These are phyloP conservation scores for Pteria penguin DNA, from an alignment of 2,888 invertebrate species.

Conservation along the genomic window DNA sequence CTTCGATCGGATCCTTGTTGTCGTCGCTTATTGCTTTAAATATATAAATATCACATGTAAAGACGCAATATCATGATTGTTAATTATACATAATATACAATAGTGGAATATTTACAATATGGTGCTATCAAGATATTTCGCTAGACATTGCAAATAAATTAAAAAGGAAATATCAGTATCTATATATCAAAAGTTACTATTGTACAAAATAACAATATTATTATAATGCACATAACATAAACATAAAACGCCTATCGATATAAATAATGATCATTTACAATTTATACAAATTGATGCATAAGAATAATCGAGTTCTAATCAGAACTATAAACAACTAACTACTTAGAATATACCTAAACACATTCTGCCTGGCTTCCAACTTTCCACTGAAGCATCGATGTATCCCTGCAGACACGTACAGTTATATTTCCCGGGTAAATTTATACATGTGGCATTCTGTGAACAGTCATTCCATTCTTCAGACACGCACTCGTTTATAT, in stretches of 20 bases:
- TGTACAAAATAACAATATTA: no score
- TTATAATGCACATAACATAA: background rate
- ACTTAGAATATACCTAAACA: conserved; percentile 65
- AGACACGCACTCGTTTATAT: conserved; percentile 59
- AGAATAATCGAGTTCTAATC: no score
- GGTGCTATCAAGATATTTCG: no score
- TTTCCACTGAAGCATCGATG: conserved; percentile 52
- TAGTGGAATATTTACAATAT: no score
- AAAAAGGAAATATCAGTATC: no score
- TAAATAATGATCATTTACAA: background rate
- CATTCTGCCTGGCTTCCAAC: conserved; percentile 45
- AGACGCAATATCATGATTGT: no score
- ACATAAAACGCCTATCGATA: background rate
- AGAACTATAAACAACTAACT: no score
- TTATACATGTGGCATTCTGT: conserved; percentile 51
- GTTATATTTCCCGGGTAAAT: conserved; percentile 54
- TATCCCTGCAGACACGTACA: conserved; percentile 54
- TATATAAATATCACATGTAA: no score
- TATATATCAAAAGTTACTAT: no score
- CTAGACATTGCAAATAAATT: no score
- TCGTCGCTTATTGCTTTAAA: conserved; percentile 54
- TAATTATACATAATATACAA: no score
- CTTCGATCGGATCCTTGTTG: conserved; percentile 52
- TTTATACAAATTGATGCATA: no score
- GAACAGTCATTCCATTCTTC: conserved; percentile 55